Base-by-base conservation (phyloP, 2,888 invertebrate species). In the Camponotus fellah region DNA sequence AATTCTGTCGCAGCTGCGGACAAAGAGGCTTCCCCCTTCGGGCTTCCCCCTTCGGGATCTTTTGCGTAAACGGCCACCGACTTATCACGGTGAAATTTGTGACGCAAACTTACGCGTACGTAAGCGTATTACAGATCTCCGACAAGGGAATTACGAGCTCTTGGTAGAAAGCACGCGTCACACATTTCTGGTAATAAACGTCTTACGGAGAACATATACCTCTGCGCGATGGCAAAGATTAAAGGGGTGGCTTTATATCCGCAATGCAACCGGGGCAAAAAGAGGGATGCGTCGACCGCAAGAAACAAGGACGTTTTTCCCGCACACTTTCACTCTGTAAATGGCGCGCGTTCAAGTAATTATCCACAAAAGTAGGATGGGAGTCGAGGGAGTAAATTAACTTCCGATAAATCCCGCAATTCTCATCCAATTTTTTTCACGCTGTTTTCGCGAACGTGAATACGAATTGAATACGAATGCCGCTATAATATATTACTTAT, bases 241-340 rank as follows among this genome's bases (percentile, higher is more conserved):
- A 89, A 88, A 86, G 83, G 84, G 89, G 82, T 65, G 71, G 88
- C 84, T 88, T 88, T 88, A 87, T 89, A 89, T 88, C 77, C 82
- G 10, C 80, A 65, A 53, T 74, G 89, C 87, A 87, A 88, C 83
- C 85, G 82, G 76, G 58, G 53, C 83, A 62, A 43, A 40, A 64
- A 85, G 71, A 80, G 82, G 34, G 56, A 58, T 76, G 69, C 82
- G 72, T 72, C 53, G 60, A 72, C 88, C 87, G 83, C 88, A 86
- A 84, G 87, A 89, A 89, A 81, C 82, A 76, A 80, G 82, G 69
- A 84, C 80, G 69, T 66, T 88, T 88, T 88, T 88, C 89, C 84
- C 85, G 62, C 85, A 76, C 83, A 85, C 74, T 72, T 80, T 68
- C 56, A 62, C 77, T 58, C 82, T 69, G 69, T 34, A 64, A 79